A percentile compares a stretch with the other conserved stretches of the same genome.
Evolutionary conservation across 2,888 invertebrate species (phyloP).

Genomic region (Nemotelus pantherinus): DNA sequence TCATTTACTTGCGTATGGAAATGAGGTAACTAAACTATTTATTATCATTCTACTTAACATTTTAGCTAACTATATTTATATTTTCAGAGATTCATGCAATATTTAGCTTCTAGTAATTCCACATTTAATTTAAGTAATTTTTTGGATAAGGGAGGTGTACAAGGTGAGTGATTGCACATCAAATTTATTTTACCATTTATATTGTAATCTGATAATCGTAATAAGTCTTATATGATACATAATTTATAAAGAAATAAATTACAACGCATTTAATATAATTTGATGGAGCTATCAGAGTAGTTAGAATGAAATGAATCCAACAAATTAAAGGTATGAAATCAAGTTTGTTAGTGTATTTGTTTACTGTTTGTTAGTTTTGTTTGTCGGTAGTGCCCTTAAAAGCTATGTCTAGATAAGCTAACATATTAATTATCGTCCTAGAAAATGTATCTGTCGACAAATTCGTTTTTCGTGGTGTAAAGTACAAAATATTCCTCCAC

Average conservation of each 20-base stretch:
- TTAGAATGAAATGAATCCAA: background rate
- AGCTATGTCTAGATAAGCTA: too few relatives aligned
- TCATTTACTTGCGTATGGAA: conserved; percentile 99
- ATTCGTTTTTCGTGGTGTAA: too few relatives aligned
- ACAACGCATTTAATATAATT: conserved; percentile 20
- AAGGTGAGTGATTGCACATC: conserved; percentile 74
- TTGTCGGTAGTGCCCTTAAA: too few relatives aligned
- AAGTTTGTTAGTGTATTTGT: too few relatives aligned
- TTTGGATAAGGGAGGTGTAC: conserved; percentile 96
- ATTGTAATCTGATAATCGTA: conserved; percentile 32
- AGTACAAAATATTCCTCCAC: too few relatives aligned
- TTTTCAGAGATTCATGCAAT: conserved; percentile 96
- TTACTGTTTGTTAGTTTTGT: too few relatives aligned
- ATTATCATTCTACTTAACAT: conserved; percentile 26
- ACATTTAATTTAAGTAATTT: conserved; percentile 98
- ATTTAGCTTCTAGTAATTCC: conserved; percentile 99
- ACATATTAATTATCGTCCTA: too few relatives aligned
- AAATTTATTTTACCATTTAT: conserved; percentile 5
- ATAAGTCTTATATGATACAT: conserved; percentile 40
- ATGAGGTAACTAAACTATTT: conserved; percentile 82
- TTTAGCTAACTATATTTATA: background rate
- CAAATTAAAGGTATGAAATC: too few relatives aligned
- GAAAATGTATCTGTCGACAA: too few relatives aligned
- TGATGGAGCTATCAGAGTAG: conserved; percentile 29
- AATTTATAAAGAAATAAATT: background rate